A percentile compares a stretch with the other conserved stretches of the same genome.
Evolutionary conservation across 2,888 invertebrate genomes (phyloP).

Genomic region (Drosophila pegasa): DNA sequence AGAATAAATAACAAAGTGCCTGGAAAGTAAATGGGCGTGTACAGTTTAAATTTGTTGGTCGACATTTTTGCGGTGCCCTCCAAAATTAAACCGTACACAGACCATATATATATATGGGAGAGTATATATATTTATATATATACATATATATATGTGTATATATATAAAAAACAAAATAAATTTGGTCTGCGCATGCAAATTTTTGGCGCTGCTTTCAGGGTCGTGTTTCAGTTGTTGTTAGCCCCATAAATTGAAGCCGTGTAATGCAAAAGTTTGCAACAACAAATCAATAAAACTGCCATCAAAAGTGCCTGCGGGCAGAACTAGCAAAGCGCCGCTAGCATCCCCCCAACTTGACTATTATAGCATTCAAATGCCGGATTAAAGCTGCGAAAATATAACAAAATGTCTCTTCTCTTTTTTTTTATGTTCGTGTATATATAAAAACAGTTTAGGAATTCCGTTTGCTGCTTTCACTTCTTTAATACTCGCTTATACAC

Average conservation of each 20-base stretch:
- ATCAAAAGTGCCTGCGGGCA: conserved; percentile 52
- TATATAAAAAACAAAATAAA: conserved; percentile 42
- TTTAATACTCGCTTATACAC: not conserved
- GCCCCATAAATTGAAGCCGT: conserved; percentile 65
- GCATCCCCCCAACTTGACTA: conserved; percentile 41
- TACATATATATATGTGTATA: not conserved
- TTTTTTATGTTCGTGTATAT: conserved; percentile 9
- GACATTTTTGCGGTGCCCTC: conserved; percentile 63
- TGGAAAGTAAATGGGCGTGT: conserved; percentile 54
- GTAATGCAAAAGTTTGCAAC: conserved; percentile 60
- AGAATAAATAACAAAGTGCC: conserved; percentile 55
- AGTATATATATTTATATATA: not conserved
- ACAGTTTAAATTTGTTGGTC: conserved; percentile 60
- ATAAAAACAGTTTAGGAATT: conserved; percentile 1
- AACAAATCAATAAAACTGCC: conserved; percentile 77
- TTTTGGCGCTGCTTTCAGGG: conserved; percentile 69
- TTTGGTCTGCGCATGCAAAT: conserved; percentile 69
- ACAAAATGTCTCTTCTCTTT: not conserved
- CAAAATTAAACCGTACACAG: conserved; percentile 46
- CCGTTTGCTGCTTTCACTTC: conserved; percentile 7
- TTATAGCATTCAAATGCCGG: conserved; percentile 25
- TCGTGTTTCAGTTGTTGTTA: conserved; percentile 32
- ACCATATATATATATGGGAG: conserved; percentile 8
- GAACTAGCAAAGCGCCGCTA: conserved; percentile 56
- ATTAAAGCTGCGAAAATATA: conserved; percentile 32